Conservation (phyloP, 2,113 vertebrate species). For the Trematomus loennbergii region DNA sequence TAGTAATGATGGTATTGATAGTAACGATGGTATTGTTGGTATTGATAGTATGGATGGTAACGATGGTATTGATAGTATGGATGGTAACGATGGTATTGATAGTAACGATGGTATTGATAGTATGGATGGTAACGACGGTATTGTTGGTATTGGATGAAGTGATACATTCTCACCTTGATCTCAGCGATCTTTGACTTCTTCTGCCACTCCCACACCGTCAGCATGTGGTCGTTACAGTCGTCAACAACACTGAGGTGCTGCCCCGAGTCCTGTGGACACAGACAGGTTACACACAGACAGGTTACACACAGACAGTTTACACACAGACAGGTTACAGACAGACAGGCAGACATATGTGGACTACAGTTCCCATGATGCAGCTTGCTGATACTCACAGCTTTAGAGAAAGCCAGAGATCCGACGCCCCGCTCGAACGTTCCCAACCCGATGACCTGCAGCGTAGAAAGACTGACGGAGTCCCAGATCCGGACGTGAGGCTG, state of each 20-base stretch:
- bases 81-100: too few relatives aligned
- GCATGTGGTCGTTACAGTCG: conserved; percentile 98
- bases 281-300: neutral
- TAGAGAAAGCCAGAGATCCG: conserved; percentile 95
- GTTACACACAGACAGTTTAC: neutral
- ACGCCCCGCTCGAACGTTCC: conserved; percentile 97
- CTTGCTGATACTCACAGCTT: conserved; percentile 88
- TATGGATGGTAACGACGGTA: too few relatives aligned
- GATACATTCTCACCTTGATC: conserved; percentile 89
- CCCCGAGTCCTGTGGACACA: conserved; percentile 89
- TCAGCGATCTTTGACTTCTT: conserved; percentile 95
- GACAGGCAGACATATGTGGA: neutral
- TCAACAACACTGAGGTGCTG: conserved; percentile 95
- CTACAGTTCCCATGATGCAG: conserved; percentile 23
- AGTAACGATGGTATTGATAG: too few relatives aligned
- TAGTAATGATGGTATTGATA: too few relatives aligned
- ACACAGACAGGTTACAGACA: neutral
- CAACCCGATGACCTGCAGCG: conserved; percentile 91
- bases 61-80: too few relatives aligned
- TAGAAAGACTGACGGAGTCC: conserved; percentile 95
- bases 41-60: too few relatives aligned
- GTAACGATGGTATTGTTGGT: too few relatives aligned
- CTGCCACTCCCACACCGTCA: conserved; percentile 98
- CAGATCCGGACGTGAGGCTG: conserved; percentile 96
- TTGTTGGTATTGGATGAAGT: neutral